Base-by-base conservation (phyloP, 64 coral and sea anemone genomes). In the Actinia equina region DNA sequence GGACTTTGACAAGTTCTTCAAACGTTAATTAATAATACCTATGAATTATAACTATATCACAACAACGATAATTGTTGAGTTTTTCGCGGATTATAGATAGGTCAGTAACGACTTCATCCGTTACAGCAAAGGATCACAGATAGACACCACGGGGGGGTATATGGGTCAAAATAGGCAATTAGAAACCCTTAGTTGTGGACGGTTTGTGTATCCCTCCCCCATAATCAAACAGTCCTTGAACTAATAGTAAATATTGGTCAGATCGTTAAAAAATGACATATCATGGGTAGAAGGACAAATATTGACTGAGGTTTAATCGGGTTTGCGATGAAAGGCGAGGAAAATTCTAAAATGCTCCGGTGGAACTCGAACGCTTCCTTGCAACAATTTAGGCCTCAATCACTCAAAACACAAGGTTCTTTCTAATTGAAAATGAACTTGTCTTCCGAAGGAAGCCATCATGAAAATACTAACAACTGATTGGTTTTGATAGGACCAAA, bases 161-260 rank as follows among this genome's bases (percentile, higher is more conserved):
- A 85, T 90, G 81, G 86, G 88, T 96, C 91, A 96, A 96, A 96
- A 93, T 93, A 93, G 91, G 88, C 91, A 96, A 96, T 96, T 96
- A 96, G 88, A 96, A 93, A 89, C 90, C 94, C 92, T 96, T 96
- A 93, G 85, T 96, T 88, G 71, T 71, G 51, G 77, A 90, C 77
- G 83, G 80, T 90, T 89, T 96, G 88, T 93, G 88, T 82, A 87
- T 85, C 85, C 94, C 94, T 93, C 94, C 94, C 87, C 91, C 71
- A 69, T 93, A 96, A 96, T 96, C 94, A 96, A 93, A 83, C 92
- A 82, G 91, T 93, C 82, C 94, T 96, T 89, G 93, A 88, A 90
- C 82, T 70, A 93, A 90, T 90, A 70, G 86, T 93, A 96, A 96
- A 96, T 96, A 96, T 96, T 96, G 92, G 91, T 41, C 85, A 88